Evolutionary conservation across 2,797 vertebrate genomes (phyloP), one percentile per base, ranked within the genome.

Genomic region (Pangasius macronema): DNA sequence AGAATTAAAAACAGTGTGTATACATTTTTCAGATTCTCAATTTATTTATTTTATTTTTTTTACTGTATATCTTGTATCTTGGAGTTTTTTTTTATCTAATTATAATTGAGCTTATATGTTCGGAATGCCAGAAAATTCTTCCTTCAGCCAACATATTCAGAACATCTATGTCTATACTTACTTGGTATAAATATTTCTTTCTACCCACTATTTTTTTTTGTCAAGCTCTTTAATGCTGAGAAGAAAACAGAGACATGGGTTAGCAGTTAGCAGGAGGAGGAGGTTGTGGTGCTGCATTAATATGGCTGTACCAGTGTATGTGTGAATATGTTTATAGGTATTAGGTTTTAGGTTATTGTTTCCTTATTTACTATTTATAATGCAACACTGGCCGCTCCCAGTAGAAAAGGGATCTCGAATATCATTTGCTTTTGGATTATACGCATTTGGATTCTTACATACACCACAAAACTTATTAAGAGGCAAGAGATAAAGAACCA

Each of bases 261-360:
- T n/a, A n/a, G 73, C 27, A 75, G 39, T 14, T 27, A 49, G 24
- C 24, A 75, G 42, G 3, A 57, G 30, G 33, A 42, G 2, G 13
- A 46, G 36, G 16, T 57, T 22, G 55, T 61, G 9, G 30, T 57
- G 42, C 73, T 76, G 72, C 24, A n/a, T n/a, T 76, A 36, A 33
- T 57, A 80, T 53, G 8, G 8, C 51, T 83, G 4, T 51, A 53
- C 30, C 18, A 7, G 49, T n/a, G 36, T 65, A 24, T 42, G 39
- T 30, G 61, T 27, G 59, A 14, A 33, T 24, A 61, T 51, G 42
- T 42, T 36, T 73, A 72, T 3, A 72, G n/a, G 11, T 51, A 22
- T 63, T 61, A 49, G n/a, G 30, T 61, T 85, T 75, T 49, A 61
- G 39, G 16, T 85, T n/a, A 75, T 30, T 77, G 27, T 75, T 46